Base-by-base conservation (phyloP, 2,797 vertebrate species). In the Numenius phaeopus region DNA sequence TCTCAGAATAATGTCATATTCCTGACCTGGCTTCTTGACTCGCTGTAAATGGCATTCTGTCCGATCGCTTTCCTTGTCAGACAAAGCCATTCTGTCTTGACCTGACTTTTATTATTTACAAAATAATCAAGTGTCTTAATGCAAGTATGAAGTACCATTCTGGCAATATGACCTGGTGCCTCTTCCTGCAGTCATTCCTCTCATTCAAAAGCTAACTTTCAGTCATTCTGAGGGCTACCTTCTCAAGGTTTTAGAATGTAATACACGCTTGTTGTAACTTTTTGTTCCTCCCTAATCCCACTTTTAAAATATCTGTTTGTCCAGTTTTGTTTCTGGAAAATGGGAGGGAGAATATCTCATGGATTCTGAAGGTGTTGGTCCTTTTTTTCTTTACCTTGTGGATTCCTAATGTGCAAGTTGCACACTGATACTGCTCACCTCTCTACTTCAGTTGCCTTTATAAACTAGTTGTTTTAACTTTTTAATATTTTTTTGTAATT, bases 331-430 rank as follows among this genome's bases (percentile, higher is more conserved):
- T 76, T 66, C 27, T 65, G 66, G 57, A 67, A 55, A 73, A 46
- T 1, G 4, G 26, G 44, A 69, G 6, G 18, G 54, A 26, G 15
- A 50, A 29, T 29, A 50, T 9, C 34, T 54, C 1, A 0, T 54
- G 49, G 84, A 49, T 65, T 77, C 54, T 34, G 55, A 49, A 37
- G 47, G 18, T 6, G 42, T 47, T 47, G 46, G 46, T 47, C 46
- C 46, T 46, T 46, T 47, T 47, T 22, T 47, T 39, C 22, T 22
- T 47, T 22, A 47, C 22, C 46, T 47, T 47, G 46, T 47, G 46
- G 20, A 47, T 47, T 47, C 20, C 32, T 44, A 5, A 23, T 11
- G 40, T 75, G 55, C 22, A 49, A 32, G n/a, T 42, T 73, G 32
- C 62, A 57, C 15, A 2, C n/a, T 37, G 55, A 29, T 7, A 9